Conservation (phyloP, 2,113 vertebrate genomes). For the Ammodytes dubius region DNA sequence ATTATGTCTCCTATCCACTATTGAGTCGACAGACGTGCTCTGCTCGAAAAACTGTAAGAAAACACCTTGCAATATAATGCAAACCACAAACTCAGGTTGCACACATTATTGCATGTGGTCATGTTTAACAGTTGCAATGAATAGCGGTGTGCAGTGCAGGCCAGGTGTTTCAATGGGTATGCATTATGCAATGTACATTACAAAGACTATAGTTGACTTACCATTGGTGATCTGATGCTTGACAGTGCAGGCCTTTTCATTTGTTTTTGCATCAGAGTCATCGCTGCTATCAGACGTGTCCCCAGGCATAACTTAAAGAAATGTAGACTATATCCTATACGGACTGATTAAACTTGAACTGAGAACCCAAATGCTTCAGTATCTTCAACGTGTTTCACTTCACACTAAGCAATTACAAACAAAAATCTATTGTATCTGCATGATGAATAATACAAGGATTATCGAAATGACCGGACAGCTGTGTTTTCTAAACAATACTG, state of each 20-base stretch:
- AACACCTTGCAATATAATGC: neutral
- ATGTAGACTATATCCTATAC: slow-evolving; percentile 7
- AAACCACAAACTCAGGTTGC: neutral
- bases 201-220: slow-evolving; percentile 61
- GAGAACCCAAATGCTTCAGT: neutral
- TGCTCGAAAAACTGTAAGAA: neutral
- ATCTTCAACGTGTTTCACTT: neutral
- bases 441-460: slow-evolving; percentile 26
- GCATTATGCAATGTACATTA: neutral
- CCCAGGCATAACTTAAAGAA: slow-evolving; percentile 78
- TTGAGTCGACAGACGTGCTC: neutral
- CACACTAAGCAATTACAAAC: slow-evolving; percentile 2
- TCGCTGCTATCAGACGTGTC: slow-evolving; percentile 84
- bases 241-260: slow-evolving; percentile 82
- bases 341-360: slow-evolving; percentile 5
- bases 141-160: neutral
- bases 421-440: slow-evolving; percentile 31
- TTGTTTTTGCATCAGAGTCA: slow-evolving; percentile 81
- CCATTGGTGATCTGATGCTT: slow-evolving; percentile 87
- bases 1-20: neutral
- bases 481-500: slow-evolving; percentile 61
- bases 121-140: neutral
- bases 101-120: neutral
- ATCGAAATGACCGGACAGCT: slow-evolving; percentile 50
- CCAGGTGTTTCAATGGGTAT: neutral